phyloP scores from a whole-genome alignment of 2,113 vertebrate species.

The Cyprinodon brontotheroides region DNA sequence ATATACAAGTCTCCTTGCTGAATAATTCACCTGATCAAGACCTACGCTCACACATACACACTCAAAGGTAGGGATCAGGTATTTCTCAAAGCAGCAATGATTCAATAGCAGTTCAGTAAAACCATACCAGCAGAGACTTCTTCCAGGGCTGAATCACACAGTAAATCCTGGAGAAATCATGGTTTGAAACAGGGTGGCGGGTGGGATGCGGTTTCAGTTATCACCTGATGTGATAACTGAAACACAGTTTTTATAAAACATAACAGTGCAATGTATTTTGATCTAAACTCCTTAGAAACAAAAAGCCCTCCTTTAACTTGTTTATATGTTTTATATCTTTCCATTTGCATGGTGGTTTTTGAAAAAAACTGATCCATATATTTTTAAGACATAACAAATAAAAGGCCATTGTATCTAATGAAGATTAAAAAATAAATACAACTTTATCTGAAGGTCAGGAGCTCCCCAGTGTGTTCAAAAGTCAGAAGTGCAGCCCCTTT shows the following conservation, averaged over 20 bases:
- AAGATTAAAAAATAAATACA: not conserved
- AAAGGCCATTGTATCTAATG: conserved; percentile 19
- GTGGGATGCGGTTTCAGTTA: too few relatives aligned
- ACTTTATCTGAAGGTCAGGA: conserved; percentile 55
- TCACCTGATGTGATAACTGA: conserved; percentile 28
- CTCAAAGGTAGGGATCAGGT: conserved; percentile 21
- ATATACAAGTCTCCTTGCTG: conserved; percentile 48
- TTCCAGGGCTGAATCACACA: conserved; percentile 44
- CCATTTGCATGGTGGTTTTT: too few relatives aligned
- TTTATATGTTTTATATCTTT: not conserved
- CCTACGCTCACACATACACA: conserved; percentile 10
- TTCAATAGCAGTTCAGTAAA: conserved; percentile 23
- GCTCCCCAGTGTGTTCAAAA: conserved; percentile 61
- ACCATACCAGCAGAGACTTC: conserved; percentile 30
- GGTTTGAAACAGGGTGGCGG: not conserved
- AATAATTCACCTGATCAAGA: conserved; percentile 69
- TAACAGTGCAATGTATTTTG: not conserved
- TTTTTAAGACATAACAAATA: conserved; percentile 7
- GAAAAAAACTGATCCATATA: not conserved
- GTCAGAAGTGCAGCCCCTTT: conserved; percentile 11
- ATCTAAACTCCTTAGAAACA: conserved; percentile 8
- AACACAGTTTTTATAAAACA: not conserved
- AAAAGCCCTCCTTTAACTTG: not conserved
- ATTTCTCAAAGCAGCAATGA: conserved; percentile 45
- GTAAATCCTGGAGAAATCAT: conserved; percentile 38